These are phyloP conservation scores for Gavialis gangeticus DNA, from an alignment of 2,113 vertebrate genomes.

Conservation along the genomic window DNA sequence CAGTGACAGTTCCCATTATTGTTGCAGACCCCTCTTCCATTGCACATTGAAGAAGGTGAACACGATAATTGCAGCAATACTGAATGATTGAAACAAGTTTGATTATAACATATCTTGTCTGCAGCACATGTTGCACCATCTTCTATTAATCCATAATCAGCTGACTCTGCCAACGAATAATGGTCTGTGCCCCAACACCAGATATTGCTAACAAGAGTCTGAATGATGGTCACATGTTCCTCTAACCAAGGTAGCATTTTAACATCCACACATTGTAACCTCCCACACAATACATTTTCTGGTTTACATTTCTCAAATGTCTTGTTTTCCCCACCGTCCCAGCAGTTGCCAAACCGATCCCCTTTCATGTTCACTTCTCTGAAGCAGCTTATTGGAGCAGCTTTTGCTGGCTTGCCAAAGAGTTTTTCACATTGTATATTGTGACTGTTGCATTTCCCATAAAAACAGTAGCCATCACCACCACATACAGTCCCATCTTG, in stretches of 20 bases:
- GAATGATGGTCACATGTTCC: not conserved
- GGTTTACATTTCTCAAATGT: not conserved
- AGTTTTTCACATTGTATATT: accelerated
- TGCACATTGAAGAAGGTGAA: not conserved
- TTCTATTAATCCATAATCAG: not conserved
- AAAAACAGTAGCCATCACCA: not conserved
- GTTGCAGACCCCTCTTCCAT: constrained; percentile 77
- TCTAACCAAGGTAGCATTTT: not conserved
- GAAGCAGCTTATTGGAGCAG: constrained; percentile 20
- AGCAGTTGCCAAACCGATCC: constrained; percentile 69
- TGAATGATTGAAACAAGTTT: not conserved
- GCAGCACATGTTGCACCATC: not conserved
- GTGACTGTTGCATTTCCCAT: not conserved
- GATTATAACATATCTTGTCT: constrained; percentile 7
- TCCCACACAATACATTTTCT: constrained; percentile 48
- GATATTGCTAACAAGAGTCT: not conserved
- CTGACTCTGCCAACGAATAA: accelerated
- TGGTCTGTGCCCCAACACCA: constrained; percentile 59
- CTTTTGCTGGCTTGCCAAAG: not conserved
- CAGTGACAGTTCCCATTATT: constrained; percentile 84
- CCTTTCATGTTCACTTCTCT: not conserved
- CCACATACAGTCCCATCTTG: constrained; percentile 37
- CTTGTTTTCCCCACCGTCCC: accelerated
- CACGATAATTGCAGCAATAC: not conserved
- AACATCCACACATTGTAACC: constrained; percentile 41